Base-by-base conservation (phyloP, 1,140 invertebrate genomes). In the Pectinophora gossypiella region DNA sequence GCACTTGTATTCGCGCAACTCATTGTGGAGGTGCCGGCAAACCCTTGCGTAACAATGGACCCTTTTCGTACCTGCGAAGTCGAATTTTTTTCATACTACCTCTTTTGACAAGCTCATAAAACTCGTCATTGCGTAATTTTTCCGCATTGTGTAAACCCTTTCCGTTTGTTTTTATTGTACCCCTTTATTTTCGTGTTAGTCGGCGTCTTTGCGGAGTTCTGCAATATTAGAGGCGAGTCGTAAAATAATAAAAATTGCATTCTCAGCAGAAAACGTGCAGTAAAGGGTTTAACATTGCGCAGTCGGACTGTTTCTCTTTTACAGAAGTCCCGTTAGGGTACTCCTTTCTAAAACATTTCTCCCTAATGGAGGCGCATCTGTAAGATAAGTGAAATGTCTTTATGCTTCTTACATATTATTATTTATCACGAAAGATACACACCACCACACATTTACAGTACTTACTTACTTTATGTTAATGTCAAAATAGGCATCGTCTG, bases 211-310 rank as follows among this genome's bases (percentile, higher is more conserved):
- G 73, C 78, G 54, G 66, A 79, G 63, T 74, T 82, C 63, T 75
- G 84, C 80, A 81, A 81, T 59, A 61, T 77, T 82, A 64, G 61
- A 71, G 65, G 48, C 20, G 42, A 13, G 71, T 73, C 60, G 72
- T 87, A 84, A 87, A 87, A 62, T 76, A 82, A 87, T 84, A 85
- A 82, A 85, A 85, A 77, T 80, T 78, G 73, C 77, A 78, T 86
- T 78, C 68, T 74, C 64, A 45, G 78, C 81, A 73, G 70, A 81
- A 83, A 84, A 78, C 49, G 55, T 73, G 67, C 54, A 13, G 48
- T 40, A 82, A 85, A 87, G 78, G 81, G 84, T 83, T 85, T 66
- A 71, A 72, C 61, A 38, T 63, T 68, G 68, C 54, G 60, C 55
- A 55, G 43, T 59, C 35, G 51, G 64, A 68, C 72, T 74, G 75